Conservation (phyloP, 1,140 invertebrate genomes). For the Cyclargus thomasi region DNA sequence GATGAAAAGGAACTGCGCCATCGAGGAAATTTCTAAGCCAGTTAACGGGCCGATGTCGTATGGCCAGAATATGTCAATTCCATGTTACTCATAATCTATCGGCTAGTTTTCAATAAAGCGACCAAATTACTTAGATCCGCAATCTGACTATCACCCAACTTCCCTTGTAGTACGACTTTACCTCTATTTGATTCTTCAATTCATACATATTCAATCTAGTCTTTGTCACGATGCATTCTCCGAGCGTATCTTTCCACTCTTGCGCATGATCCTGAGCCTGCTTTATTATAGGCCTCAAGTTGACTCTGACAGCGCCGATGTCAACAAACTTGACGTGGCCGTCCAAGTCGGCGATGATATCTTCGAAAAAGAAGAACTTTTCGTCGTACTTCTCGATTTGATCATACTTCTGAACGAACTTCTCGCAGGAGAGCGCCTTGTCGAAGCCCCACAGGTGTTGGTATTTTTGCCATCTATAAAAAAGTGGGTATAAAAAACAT, state of each 20-base stretch:
- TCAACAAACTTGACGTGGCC: conserved; percentile 77
- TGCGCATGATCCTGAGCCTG: conserved; percentile 80
- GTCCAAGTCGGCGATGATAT: conserved; percentile 83
- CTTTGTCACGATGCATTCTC: conserved; percentile 76
- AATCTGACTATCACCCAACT: too few species aligned
- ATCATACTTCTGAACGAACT: conserved; percentile 83
- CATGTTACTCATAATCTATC: too few species aligned
- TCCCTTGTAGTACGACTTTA: conserved; percentile 23
- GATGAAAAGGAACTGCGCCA: too few species aligned
- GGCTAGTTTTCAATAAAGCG: too few species aligned
- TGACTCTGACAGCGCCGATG: conserved; percentile 81
- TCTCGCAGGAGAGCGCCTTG: conserved; percentile 83
- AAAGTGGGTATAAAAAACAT: too few species aligned
- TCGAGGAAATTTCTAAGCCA: too few species aligned
- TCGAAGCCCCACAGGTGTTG: conserved; percentile 88
- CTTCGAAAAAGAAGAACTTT: conserved; percentile 87
- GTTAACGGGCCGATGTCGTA: too few species aligned
- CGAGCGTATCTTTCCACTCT: conserved; percentile 83
- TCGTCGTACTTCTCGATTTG: conserved; percentile 87
- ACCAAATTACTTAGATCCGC: too few species aligned
- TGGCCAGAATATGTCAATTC: too few species aligned
- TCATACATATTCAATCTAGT: conserved; percentile 79
- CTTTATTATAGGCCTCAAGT: conserved; percentile 78
- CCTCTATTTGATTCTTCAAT: conserved; percentile 78
- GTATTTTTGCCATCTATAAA: conserved; percentile 84